These are phyloP conservation scores for Neostethus bicornis DNA, from an alignment of 2,797 vertebrate genomes.

Conservation along the genomic window DNA sequence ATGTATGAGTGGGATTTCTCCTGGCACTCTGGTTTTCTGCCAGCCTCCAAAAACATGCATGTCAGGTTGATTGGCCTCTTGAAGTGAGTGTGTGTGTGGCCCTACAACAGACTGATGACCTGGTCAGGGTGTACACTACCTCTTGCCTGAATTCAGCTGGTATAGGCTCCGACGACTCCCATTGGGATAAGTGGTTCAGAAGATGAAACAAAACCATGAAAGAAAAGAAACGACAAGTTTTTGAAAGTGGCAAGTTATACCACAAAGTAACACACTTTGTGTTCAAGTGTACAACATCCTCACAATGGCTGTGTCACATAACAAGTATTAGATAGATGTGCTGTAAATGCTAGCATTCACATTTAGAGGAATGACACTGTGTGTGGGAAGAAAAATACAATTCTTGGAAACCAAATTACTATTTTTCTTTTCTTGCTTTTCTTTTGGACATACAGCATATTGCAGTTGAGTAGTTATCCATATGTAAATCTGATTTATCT, in stretches of 20 bases:
- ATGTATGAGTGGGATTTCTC: no score
- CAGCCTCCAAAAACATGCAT: no score
- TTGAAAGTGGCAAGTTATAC: not conserved
- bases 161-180: no score
- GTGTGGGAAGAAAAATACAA: conserved; percentile 11
- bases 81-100: no score
- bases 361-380: not conserved
- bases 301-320: not conserved
- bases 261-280: not conserved
- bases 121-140: no score
- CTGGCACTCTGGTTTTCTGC: no score
- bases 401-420: conserved; percentile 3
- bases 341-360: not conserved
- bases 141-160: no score
- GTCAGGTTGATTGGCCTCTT: no score
- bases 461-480: conserved; percentile 55
- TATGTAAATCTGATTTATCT: conserved; percentile 55
- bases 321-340: not conserved
- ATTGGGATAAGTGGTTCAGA: no score
- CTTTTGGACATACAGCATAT: conserved; percentile 18
- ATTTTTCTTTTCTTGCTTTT: conserved; percentile 25
- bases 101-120: no score
- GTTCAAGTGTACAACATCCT: not conserved
- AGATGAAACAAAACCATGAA: no score
- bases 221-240: no score